Conservation (phyloP, 2,888 invertebrate genomes). For the Mythimna albipuncta region DNA sequence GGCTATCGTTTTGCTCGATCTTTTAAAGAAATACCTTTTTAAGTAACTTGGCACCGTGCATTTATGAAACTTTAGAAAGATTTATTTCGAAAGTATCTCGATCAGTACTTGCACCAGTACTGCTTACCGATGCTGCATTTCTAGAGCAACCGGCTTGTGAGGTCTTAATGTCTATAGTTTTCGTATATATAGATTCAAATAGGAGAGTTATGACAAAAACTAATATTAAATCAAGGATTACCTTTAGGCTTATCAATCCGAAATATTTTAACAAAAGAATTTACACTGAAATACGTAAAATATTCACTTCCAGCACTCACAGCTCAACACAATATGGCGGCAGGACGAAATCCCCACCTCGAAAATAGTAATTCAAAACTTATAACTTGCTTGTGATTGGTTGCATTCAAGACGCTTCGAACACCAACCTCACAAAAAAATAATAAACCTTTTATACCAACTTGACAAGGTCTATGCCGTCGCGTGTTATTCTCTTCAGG, state of each 20-base stretch:
- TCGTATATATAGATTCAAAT: slow-evolving; percentile 43
- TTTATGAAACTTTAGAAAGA: background rate
- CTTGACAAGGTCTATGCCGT: slow-evolving; percentile 54
- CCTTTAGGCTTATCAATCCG: slow-evolving; percentile 86
- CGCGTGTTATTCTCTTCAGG: slow-evolving; percentile 56
- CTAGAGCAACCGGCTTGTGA: slow-evolving; percentile 60
- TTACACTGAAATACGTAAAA: slow-evolving; percentile 83
- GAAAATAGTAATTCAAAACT: slow-evolving; percentile 86
- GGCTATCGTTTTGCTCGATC: background rate
- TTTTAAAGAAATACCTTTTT: slow-evolving; percentile 1
- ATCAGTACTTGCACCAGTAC: slow-evolving; percentile 34
- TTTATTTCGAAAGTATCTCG: slow-evolving; percentile 28
- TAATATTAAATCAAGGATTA: slow-evolving; percentile 79
- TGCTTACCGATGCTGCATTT: slow-evolving; percentile 61
- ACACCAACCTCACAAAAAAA: slow-evolving; percentile 65
- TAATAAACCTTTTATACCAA: slow-evolving; percentile 39
- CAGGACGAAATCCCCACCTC: slow-evolving; percentile 88
- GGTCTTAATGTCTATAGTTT: slow-evolving; percentile 52
- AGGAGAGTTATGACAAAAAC: slow-evolving; percentile 82
- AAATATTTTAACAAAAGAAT: slow-evolving; percentile 80
- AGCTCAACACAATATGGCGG: slow-evolving; percentile 90
- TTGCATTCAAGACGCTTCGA: slow-evolving; percentile 82
- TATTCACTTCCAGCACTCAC: slow-evolving; percentile 88
- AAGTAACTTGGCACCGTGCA: slow-evolving; percentile 10
- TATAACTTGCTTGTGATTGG: slow-evolving; percentile 82